Base-by-base conservation (phyloP, 64 coral and sea anemone species). In the Hydrozoanthus tunicans region DNA sequence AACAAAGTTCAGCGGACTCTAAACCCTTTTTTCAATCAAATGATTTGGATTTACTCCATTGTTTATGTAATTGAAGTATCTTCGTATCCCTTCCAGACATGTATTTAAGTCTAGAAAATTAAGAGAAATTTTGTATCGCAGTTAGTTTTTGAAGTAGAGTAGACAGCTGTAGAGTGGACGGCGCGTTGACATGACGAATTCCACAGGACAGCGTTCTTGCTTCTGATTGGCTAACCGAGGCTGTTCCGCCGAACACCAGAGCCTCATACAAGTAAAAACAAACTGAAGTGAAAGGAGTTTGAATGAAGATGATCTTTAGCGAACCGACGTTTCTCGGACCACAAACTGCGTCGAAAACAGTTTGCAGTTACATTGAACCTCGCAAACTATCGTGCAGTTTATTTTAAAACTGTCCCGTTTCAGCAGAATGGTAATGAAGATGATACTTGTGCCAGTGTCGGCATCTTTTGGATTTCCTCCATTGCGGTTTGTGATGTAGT, bases 161-260 rank as follows among this genome's bases (percentile, higher is more conserved):
- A 43, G 32, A 43, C 32, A 43, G 32, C 32, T 2, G 32, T 43
- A 43, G 32, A 43, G 32, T 43, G 32, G 32, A 43, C 32, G 32
- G 32, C 32, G 32, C 2, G 32, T 43, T 43, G 32, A 43, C 32
- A 43, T 43, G 32, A 43, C 32, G 2, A 43, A 43, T 43, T 43
- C 32, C 32, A 43, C 32, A 43, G 32, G 32, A 43, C 32, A 43
- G 32, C 32, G 32, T 43, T 43, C 71, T 61, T 13, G 15, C 14
- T 15, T 78, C 23, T 71, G 91, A 93, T 88, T 80, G 91, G 91
- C 20, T 93, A 83, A 88, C 53, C 32, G 32, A 10, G 60, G 24
- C 43, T 79, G 91, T 92, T 93, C 82, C 73, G 51, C 53, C 73
- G n/a, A 86, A 43, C 58, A 15, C 32, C 32, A 43, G 32, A 6